Percentiles rank a stretch among this genome's conserved stretches.
phyloP scores from a whole-genome alignment of 2,797 vertebrate species.

The Syndactyla subalaris region DNA sequence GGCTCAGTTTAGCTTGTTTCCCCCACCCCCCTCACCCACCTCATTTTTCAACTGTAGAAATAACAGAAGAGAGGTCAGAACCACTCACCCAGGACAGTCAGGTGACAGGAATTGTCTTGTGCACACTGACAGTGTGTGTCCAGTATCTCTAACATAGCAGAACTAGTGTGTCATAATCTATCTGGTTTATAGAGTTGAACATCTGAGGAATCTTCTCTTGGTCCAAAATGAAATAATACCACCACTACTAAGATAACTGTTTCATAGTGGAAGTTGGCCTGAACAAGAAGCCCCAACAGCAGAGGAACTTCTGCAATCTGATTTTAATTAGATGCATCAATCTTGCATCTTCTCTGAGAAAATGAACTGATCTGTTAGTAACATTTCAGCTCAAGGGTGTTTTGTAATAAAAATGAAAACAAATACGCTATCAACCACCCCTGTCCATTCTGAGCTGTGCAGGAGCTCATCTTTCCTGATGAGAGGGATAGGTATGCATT shows the following conservation, averaged over 20 bases:
- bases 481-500: neutral
- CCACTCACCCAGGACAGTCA: neutral
- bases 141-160: neutral
- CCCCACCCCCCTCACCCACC: rapidly evolving
- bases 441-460: neutral
- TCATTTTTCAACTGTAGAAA: neutral
- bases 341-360: neutral
- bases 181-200: neutral
- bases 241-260: neutral
- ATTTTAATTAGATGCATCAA: neutral
- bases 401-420: neutral
- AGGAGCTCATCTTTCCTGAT: neutral
- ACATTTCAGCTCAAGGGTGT: neutral
- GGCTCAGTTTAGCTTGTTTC: neutral
- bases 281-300: neutral
- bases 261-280: neutral
- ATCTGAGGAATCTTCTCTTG: neutral
- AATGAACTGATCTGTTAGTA: neutral
- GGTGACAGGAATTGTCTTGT: neutral
- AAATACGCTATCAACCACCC: neutral
- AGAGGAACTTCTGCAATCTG: neutral
- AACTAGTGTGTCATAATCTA: neutral
- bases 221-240: neutral
- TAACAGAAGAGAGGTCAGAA: neutral
- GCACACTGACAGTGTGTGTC: too few relatives aligned